Percentiles rank a stretch among this genome's conserved stretches.
Evolutionary conservation across 2,113 vertebrate species (phyloP).

Genomic region (Dicentrarchus labrax): DNA sequence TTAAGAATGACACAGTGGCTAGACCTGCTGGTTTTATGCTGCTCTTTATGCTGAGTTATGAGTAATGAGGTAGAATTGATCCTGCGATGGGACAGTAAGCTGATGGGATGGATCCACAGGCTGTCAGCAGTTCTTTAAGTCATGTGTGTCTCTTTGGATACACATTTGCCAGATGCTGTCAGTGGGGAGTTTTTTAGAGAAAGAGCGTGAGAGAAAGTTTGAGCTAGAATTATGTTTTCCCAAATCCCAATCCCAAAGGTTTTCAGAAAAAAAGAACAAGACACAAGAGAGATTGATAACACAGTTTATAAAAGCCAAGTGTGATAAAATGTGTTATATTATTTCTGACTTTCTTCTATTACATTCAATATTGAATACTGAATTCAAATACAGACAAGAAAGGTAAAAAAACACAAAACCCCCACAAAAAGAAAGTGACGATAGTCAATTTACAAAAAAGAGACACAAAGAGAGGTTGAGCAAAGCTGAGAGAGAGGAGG

Average conservation of each 20-base stretch:
- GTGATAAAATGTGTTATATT: background rate
- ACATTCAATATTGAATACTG: too few relatives aligned
- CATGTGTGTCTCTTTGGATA: background rate
- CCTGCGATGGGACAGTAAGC: slow-evolving; percentile 6
- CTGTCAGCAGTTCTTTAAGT: slow-evolving; percentile 26
- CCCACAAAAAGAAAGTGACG: background rate
- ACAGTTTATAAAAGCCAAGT: background rate
- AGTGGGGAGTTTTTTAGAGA: background rate
- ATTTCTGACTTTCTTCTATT: background rate
- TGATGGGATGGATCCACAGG: background rate
- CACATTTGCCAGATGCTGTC: slow-evolving; percentile 4
- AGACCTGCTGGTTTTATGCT: too few relatives aligned
- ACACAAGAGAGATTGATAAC: background rate
- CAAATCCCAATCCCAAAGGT: background rate
- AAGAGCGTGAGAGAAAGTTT: background rate
- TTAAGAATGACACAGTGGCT: too few relatives aligned
- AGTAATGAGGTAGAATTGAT: background rate
- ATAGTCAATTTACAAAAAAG: background rate
- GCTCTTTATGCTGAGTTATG: too few relatives aligned
- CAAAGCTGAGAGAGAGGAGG: background rate
- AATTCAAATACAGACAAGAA: too few relatives aligned
- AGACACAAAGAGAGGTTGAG: background rate
- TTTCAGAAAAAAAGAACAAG: background rate
- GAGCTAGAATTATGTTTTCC: too few relatives aligned
- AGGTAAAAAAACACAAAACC: background rate